phyloP scores from a whole-genome alignment of 1,140 invertebrate genomes.

The Plectrocnemia conspersa region DNA sequence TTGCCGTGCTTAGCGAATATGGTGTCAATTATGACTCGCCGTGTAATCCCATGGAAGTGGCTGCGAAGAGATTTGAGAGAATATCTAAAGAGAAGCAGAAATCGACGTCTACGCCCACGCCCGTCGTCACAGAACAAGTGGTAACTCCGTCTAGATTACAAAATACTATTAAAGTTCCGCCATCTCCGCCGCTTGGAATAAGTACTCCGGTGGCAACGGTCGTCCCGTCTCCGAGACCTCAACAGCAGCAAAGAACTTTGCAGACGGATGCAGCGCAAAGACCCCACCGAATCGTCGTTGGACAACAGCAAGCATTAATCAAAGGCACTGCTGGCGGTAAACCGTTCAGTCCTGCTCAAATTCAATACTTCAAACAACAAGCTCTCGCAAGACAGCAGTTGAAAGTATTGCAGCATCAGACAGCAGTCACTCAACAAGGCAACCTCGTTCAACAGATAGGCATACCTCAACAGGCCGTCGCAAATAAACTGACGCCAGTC shows the following conservation, averaged over 20 bases:
- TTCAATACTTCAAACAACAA: slow-evolving; percentile 51
- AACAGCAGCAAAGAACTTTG: slow-evolving; percentile 44
- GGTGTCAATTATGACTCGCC: slow-evolving; percentile 84
- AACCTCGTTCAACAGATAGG: slow-evolving; percentile 38
- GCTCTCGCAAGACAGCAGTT: slow-evolving; percentile 43
- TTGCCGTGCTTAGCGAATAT: slow-evolving; percentile 73
- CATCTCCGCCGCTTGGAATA: slow-evolving; percentile 40
- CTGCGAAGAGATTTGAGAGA: slow-evolving; percentile 75
- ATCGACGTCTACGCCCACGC: slow-evolving; percentile 44
- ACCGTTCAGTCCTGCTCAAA: slow-evolving; percentile 47
- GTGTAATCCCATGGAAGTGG: slow-evolving; percentile 77
- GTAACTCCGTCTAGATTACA: slow-evolving; percentile 43
- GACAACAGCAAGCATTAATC: slow-evolving; percentile 43
- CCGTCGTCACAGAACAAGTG: slow-evolving; percentile 44
- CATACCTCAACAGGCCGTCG: slow-evolving; percentile 35
- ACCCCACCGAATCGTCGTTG: slow-evolving; percentile 43
- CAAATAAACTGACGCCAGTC: slow-evolving; percentile 37
- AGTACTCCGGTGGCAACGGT: slow-evolving; percentile 45
- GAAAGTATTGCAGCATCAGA: slow-evolving; percentile 41
- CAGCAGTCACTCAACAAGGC: slow-evolving; percentile 28
- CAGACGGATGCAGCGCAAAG: slow-evolving; percentile 49
- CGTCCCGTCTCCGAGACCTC: slow-evolving; percentile 40
- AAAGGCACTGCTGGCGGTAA: slow-evolving; percentile 46
- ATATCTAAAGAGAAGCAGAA: slow-evolving; percentile 73
- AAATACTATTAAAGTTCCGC: slow-evolving; percentile 39